Evolutionary conservation across 2,113 vertebrate genomes (phyloP).

Genomic region (Daubentonia madagascariensis): DNA sequence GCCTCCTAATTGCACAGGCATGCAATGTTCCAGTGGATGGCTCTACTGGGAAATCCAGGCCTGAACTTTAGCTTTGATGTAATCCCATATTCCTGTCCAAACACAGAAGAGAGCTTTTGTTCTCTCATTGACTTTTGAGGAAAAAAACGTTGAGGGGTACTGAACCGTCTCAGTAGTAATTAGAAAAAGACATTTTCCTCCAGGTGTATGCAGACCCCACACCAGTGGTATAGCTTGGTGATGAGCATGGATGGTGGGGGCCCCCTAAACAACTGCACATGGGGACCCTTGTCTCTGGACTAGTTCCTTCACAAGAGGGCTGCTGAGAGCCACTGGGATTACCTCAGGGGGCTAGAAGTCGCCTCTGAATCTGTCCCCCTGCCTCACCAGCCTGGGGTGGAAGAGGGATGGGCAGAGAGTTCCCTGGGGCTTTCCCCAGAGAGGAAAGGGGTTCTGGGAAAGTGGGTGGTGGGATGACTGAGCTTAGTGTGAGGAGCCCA

Average conservation of each 20-base stretch:
- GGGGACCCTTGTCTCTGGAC: not conserved
- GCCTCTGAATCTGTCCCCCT: conserved; percentile 8
- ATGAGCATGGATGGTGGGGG: not conserved
- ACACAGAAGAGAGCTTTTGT: not conserved
- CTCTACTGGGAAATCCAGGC: not conserved
- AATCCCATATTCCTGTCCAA: not conserved
- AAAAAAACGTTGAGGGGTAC: not conserved
- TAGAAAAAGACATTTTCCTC: not conserved
- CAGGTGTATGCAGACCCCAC: not conserved
- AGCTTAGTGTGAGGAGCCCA: conserved; percentile 55
- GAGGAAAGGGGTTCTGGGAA: conserved; percentile 57
- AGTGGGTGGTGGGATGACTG: conserved; percentile 69
- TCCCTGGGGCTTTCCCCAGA: conserved; percentile 11
- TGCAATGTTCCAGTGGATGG: not conserved
- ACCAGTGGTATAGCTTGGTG: not conserved
- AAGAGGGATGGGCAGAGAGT: not conserved
- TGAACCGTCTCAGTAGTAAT: not conserved
- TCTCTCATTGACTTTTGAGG: not conserved
- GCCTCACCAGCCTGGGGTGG: not conserved
- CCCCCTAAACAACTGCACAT: not conserved
- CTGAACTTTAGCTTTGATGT: not conserved
- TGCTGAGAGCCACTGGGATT: not conserved
- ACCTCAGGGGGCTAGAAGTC: not conserved
- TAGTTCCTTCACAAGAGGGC: not conserved
- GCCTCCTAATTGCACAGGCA: not conserved